These are phyloP conservation scores for Xenops minutus DNA, from an alignment of 2,797 vertebrate species.

Conservation along the genomic window DNA sequence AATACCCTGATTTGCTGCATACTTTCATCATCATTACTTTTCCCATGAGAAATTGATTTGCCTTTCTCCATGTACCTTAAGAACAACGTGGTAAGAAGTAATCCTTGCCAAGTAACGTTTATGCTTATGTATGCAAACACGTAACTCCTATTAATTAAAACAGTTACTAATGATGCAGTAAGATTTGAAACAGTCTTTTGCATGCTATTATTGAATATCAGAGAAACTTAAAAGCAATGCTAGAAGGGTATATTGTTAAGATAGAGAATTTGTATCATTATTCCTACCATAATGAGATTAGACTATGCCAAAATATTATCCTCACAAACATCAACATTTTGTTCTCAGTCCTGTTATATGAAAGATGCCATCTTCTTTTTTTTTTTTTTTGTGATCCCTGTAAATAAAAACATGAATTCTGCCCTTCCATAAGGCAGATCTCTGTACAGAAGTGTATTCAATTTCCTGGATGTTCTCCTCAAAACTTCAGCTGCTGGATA, in stretches of 20 bases:
- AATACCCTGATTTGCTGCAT: slow-evolving; percentile 11
- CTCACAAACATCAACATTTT: background rate
- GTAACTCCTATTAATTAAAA: background rate
- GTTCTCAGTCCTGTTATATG: background rate
- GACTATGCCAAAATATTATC: background rate
- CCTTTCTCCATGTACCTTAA: background rate
- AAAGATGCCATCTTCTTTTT: background rate
- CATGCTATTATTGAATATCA: background rate
- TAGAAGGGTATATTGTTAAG: background rate
- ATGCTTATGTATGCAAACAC: slow-evolving; percentile 23
- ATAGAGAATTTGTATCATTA: background rate
- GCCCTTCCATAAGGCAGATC: background rate
- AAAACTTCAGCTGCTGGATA: background rate
- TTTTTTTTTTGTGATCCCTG: background rate
- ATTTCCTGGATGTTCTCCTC: background rate
- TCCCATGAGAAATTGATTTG: slow-evolving; percentile 60
- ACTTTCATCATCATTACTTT: background rate
- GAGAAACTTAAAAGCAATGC: background rate
- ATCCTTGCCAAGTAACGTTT: slow-evolving; percentile 14
- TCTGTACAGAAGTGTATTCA: background rate
- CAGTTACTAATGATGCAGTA: background rate
- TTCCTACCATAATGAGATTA: background rate
- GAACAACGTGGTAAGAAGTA: background rate
- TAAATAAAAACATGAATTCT: background rate
- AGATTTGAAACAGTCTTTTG: background rate